Conservation (phyloP, 2,113 vertebrate genomes). For the Sorex araneus region DNA sequence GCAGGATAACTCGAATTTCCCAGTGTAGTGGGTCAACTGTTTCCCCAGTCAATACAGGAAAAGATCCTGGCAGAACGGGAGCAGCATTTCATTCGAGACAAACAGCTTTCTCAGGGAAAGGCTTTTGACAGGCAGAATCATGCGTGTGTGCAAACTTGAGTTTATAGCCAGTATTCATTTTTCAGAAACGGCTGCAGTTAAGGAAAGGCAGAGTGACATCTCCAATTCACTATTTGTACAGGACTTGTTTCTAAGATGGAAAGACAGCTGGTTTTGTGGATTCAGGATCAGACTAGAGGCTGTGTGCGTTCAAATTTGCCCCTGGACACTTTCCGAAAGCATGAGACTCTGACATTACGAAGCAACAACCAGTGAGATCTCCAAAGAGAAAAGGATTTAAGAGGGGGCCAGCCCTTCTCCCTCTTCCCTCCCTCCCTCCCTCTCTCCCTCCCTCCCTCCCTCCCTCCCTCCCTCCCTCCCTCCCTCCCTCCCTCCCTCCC, state of each 20-base stretch:
- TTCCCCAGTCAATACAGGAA: conserved; percentile 45
- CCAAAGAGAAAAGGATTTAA: conserved; percentile 50
- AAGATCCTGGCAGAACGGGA: conserved; percentile 30
- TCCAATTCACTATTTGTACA: conserved; percentile 27
- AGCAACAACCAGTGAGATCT: conserved; percentile 38
- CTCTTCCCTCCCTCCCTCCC: too few species aligned
- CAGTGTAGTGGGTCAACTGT: background rate
- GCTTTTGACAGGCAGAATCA: conserved; percentile 28
- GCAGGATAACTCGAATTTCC: conserved; percentile 21
- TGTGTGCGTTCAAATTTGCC: conserved; percentile 46
- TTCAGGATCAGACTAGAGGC: conserved; percentile 56
- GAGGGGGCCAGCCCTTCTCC: background rate
- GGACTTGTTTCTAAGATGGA: conserved; percentile 41
- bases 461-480: too few species aligned
- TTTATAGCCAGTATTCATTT: conserved; percentile 11
- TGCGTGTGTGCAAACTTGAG: background rate
- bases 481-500: too few species aligned
- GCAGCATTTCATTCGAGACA: conserved; percentile 50
- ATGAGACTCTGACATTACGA: conserved; percentile 49
- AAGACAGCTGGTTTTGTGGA: conserved; percentile 60
- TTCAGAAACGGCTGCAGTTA: conserved; percentile 36
- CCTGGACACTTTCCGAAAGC: conserved; percentile 44
- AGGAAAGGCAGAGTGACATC: conserved; percentile 3
- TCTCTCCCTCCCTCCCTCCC: too few species aligned
- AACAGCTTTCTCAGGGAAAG: conserved; percentile 47